Percentiles rank a stretch among this genome's conserved stretches.
Conservation (phyloP, 2,888 invertebrate species). For the Zeuzera pyrina region DNA sequence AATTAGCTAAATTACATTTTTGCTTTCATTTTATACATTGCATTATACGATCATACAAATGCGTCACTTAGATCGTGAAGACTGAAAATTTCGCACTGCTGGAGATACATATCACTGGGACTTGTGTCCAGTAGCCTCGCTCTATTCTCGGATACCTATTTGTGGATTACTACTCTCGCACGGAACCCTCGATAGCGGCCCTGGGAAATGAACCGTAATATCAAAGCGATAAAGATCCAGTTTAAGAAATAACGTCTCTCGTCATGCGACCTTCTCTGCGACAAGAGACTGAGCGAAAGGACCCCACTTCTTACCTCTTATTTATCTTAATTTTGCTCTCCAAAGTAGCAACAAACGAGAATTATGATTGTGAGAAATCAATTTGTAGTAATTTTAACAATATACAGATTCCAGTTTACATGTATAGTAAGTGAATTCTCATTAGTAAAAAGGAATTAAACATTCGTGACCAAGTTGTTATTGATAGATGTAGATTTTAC, state of each 20-base stretch:
- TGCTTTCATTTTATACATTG: not conserved
- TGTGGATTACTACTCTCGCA: constrained; percentile 56
- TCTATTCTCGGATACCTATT: constrained; percentile 71
- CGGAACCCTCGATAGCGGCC: constrained; percentile 39
- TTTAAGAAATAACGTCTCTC: constrained; percentile 19
- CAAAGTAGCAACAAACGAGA: constrained; percentile 57
- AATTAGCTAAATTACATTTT: not conserved
- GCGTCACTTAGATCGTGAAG: not conserved
- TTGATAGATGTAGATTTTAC: too few relatives aligned
- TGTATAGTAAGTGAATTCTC: too few relatives aligned
- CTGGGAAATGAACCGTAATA: constrained; percentile 42
- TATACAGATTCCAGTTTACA: too few relatives aligned
- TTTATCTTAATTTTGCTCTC: constrained; percentile 65
- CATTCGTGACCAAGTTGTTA: too few relatives aligned
- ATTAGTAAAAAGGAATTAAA: too few relatives aligned
- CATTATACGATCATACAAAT: not conserved
- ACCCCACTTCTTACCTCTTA: constrained; percentile 61
- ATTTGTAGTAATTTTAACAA: too few relatives aligned
- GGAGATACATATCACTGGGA: constrained; percentile 41
- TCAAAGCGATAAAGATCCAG: constrained; percentile 32
- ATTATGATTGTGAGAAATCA: constrained; percentile 44
- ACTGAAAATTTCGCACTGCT: constrained; percentile 35
- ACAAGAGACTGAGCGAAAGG: constrained; percentile 45
- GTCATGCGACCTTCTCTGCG: constrained; percentile 34
- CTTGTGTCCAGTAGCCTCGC: constrained; percentile 58